phyloP scores from a whole-genome alignment of 2,797 vertebrate species.

The Peromyscus nudipes region DNA sequence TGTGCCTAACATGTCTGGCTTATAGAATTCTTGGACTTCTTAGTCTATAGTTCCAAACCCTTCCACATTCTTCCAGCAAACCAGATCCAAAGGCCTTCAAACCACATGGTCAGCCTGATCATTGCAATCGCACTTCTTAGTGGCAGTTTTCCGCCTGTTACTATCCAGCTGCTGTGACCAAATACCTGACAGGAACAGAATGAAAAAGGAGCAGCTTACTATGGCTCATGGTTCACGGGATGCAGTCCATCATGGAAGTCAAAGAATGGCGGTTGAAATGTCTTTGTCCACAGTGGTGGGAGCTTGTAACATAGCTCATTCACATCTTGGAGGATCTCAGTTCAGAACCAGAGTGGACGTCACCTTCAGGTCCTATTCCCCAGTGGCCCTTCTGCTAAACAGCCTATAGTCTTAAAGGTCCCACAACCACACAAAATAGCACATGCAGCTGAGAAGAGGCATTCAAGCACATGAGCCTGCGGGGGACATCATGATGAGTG shows the following conservation, averaged over 20 bases:
- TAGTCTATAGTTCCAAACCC: not conserved
- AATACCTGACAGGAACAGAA: too few species aligned
- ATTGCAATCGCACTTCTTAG: not conserved
- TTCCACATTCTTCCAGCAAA: not conserved
- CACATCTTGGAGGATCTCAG: not conserved
- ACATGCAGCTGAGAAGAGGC: not conserved
- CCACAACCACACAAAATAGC: not conserved
- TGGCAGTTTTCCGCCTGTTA: not conserved
- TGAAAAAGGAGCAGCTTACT: not conserved
- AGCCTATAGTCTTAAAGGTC: not conserved
- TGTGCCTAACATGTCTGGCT: not conserved
- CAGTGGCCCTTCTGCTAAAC: not conserved
- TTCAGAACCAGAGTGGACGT: not conserved
- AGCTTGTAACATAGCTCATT: not conserved
- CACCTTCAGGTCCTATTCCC: not conserved
- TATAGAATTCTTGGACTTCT: not conserved
- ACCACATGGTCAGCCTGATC: not conserved
- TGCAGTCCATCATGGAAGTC: too few species aligned
- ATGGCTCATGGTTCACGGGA: not conserved
- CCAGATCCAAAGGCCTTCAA: not conserved
- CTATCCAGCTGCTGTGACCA: not conserved
- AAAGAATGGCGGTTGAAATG: not conserved
- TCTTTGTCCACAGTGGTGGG: not conserved
- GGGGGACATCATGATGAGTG: accelerated
- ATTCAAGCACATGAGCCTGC: not conserved